Percentiles rank a stretch among this genome's conserved stretches.
These are phyloP conservation scores for Dendropsophus ebraccatus DNA, from an alignment of 2,113 vertebrate species.

Conservation along the genomic window DNA sequence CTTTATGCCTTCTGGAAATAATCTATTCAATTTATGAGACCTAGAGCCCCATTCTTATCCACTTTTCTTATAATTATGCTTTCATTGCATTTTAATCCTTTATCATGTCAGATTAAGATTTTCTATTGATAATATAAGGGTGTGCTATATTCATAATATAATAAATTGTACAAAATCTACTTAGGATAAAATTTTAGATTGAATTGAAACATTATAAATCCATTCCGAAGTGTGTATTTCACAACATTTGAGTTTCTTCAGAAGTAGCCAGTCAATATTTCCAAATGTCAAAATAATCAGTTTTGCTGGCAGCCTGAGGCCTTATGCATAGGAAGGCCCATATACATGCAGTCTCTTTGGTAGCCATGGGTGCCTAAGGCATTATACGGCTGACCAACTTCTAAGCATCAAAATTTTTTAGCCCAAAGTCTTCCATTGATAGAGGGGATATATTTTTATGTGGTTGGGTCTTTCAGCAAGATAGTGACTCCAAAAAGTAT, in stretches of 20 bases:
- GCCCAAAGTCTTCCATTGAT: no score
- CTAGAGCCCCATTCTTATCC: conserved; percentile 20
- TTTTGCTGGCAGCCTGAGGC: no score
- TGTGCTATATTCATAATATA: conserved; percentile 6
- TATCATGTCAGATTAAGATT: conserved; percentile 23
- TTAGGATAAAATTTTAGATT: neutral
- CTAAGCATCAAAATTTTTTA: no score
- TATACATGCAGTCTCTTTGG: no score
- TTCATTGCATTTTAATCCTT: conserved; percentile 39
- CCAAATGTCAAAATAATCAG: no score
- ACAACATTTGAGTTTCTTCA: neutral
- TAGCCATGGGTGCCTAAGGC: no score
- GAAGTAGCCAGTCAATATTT: neutral
- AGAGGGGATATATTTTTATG: no score
- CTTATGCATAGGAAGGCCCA: no score
- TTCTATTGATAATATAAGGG: conserved; percentile 28
- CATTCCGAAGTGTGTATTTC: neutral
- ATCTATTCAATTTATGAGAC: conserved; percentile 48
- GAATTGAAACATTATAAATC: neutral
- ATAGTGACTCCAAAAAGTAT: no score
- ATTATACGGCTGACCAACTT: no score
- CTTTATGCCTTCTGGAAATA: conserved; percentile 50
- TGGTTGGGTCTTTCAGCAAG: no score
- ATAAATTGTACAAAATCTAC: neutral
- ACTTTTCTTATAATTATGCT: conserved; percentile 51